Conservation (phyloP, 2,113 vertebrate species). For the Tapirus terrestris region DNA sequence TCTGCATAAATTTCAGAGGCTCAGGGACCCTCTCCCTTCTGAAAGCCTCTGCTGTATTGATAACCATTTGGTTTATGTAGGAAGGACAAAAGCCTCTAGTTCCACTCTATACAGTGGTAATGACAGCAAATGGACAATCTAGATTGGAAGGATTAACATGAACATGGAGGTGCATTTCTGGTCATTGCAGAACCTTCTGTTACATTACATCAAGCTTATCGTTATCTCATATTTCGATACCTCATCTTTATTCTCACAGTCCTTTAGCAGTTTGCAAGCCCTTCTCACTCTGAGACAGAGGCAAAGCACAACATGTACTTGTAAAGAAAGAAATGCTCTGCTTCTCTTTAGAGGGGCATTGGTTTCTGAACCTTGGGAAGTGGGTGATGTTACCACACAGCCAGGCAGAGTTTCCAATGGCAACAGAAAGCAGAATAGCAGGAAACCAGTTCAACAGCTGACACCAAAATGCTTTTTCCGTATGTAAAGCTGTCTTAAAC, state of each 20-base stretch:
- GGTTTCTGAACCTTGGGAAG: constrained; percentile 81
- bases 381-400: constrained; percentile 54
- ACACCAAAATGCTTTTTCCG: constrained; percentile 90
- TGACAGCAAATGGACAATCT: constrained; percentile 69
- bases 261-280: constrained; percentile 65
- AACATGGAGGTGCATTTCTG: constrained; percentile 58
- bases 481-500: constrained; percentile 93
- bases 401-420: constrained; percentile 82
- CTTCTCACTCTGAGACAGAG: constrained; percentile 63
- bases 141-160: constrained; percentile 35
- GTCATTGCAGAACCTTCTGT: constrained; percentile 70
- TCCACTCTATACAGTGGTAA: constrained; percentile 49
- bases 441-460: constrained; percentile 87
- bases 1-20: neutral
- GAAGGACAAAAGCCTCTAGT: constrained; percentile 61
- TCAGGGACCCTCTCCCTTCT: neutral
- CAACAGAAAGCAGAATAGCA: constrained; percentile 83
- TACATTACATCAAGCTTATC: constrained; percentile 72
- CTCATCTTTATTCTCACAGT: constrained; percentile 78
- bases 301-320: constrained; percentile 62
- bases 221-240: constrained; percentile 65
- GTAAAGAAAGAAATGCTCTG: constrained; percentile 59
- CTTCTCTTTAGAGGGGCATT: neutral
- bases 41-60: neutral
- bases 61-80: constrained; percentile 66